Evolutionary conservation across 2,888 invertebrate genomes (phyloP).

Genomic region (Argyresthia goedartella): DNA sequence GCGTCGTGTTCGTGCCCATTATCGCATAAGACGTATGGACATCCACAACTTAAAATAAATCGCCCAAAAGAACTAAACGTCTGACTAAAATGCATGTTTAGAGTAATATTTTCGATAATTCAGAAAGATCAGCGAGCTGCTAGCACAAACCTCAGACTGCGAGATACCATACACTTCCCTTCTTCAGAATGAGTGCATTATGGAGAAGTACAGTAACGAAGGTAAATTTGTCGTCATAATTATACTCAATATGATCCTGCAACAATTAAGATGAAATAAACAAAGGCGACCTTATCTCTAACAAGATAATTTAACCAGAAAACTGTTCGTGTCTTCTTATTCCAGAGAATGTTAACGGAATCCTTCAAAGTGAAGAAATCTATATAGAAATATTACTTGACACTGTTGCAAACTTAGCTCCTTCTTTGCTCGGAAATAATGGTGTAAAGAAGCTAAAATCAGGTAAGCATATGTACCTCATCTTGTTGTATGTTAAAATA

Average conservation of each 20-base stretch:
- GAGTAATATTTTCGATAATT: too few relatives aligned
- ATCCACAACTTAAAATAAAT: too few relatives aligned
- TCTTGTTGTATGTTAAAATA: too few relatives aligned
- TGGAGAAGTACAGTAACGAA: constrained; percentile 50
- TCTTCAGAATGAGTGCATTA: constrained; percentile 43
- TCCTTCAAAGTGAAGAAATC: constrained; percentile 77
- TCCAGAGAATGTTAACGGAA: constrained; percentile 73
- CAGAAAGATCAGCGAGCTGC: constrained; percentile 28
- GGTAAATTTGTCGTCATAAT: constrained; percentile 21
- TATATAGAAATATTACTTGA: constrained; percentile 74
- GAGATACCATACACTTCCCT: constrained; percentile 57
- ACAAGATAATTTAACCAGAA: not conserved
- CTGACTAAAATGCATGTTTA: too few relatives aligned
- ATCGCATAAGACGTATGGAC: too few relatives aligned
- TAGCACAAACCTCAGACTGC: constrained; percentile 51
- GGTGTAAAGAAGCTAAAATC: constrained; percentile 72
- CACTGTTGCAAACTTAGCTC: constrained; percentile 70
- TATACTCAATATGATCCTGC: too few relatives aligned
- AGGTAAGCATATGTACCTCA: constrained; percentile 22
- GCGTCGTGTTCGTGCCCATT: too few relatives aligned
- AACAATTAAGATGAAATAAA: too few relatives aligned
- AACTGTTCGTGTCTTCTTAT: constrained; percentile 4
- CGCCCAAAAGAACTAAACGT: too few relatives aligned
- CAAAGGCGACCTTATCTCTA: not conserved
- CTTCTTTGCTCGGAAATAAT: constrained; percentile 71